These are phyloP conservation scores for Girardinus metallicus DNA, from an alignment of 2,797 vertebrate species.

Conservation along the genomic window DNA sequence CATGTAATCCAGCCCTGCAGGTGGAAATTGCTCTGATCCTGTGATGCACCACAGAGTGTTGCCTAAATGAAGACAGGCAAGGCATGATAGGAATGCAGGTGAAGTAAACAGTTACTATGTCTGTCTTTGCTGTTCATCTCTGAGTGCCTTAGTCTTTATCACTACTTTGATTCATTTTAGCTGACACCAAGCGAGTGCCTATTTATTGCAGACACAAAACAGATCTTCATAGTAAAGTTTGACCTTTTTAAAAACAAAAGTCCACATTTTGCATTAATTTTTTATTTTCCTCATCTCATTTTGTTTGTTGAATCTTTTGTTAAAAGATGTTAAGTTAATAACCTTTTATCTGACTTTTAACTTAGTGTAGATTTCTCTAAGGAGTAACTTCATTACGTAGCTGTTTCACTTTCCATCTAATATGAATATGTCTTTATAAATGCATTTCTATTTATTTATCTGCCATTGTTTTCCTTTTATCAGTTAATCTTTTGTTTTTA, in stretches of 20 bases:
- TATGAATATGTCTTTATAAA: neutral
- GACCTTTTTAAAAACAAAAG: neutral
- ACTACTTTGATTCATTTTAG: constrained; percentile 41
- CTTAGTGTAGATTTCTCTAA: neutral
- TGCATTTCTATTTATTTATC: neutral
- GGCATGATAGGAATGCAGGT: constrained; percentile 58
- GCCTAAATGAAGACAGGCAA: constrained; percentile 44
- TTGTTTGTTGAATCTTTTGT: neutral
- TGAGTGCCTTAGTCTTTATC: constrained; percentile 14
- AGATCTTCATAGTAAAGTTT: constrained; percentile 1
- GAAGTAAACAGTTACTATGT: constrained; percentile 33
- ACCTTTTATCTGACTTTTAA: neutral
- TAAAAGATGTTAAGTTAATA: neutral
- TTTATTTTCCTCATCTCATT: neutral
- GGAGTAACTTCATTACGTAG: neutral
- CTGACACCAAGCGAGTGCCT: constrained; percentile 22
- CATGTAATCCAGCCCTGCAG: constrained; percentile 39
- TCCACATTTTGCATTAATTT: neutral
- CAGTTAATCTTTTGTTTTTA: neutral
- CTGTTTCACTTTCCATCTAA: neutral
- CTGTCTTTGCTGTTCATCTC: constrained; percentile 8
- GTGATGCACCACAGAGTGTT: constrained; percentile 27
- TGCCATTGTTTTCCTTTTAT: neutral
- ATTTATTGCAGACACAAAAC: constrained; percentile 16
- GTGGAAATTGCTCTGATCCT: constrained; percentile 41